Evolutionary conservation across 2,797 vertebrate species (phyloP), one percentile per base, ranked within the genome.

Genomic region (Gadopsis marmoratus): DNA sequence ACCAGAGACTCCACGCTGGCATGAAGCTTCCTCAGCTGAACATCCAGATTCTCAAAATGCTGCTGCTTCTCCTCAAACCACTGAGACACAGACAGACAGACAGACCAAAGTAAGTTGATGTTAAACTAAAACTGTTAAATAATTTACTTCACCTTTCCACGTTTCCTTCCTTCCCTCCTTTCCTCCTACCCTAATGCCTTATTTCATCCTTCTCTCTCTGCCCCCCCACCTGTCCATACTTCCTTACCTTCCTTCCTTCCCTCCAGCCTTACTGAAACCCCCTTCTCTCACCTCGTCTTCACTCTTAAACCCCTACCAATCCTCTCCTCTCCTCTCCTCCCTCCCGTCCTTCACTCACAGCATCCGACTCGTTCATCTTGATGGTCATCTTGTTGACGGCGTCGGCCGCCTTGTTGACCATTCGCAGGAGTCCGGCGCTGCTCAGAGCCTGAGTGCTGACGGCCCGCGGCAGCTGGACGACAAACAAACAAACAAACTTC

Each of bases 331-430:
- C 37, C 3, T 1, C 13, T 47, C 5, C 45, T 14, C n/a, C 33
- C 9, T 6, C 10, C 31, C 23, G 16, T 33, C 51, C 11, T 8
- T 7, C 66, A 89, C 98, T 98, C 97, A 98, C 98, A 60, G 97
- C 96, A 95, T 99, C 98, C 31, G 97, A 97, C 97, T 99, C 98
- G 96, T 98, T 98, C 97, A 99, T 99, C 97, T 98, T 99, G 96
- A 99, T 98, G 96, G 97, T 99, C 97, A 99, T 99, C 96, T 98
- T 99, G 97, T 98, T 99, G 96, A 99, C 98, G 95, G 98, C 97
- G 74, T 99, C 97, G 3, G 98, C 98, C 58, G 98, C 98, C 92
- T 98, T 99, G 96, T 99, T 99, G 92, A 99, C 97, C 97, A 99
- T 99, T 90, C 98, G 96, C 92, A 99, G 97, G 94, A 99, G 96